A percentile compares a stretch with the other conserved stretches of the same genome.
Evolutionary conservation across 2,888 invertebrate species (phyloP).

Genomic region (Halictus ligatus): DNA sequence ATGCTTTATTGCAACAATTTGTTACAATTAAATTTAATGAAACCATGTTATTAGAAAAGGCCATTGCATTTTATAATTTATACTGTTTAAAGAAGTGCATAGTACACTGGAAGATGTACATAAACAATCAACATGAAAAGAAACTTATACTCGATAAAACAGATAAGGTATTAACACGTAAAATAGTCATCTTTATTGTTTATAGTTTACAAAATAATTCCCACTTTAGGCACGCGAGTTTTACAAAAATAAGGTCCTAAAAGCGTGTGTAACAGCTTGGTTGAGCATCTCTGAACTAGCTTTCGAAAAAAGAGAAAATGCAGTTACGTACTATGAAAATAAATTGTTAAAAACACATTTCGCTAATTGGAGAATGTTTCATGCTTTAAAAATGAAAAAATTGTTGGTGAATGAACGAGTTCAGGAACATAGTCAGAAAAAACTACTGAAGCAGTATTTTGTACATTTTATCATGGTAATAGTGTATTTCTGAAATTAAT

Average conservation of each 20-base stretch:
- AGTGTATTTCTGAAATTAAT: conserved; percentile 18
- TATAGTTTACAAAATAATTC: conserved; percentile 20
- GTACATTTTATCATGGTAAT: conserved; percentile 63
- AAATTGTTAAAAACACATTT: conserved; percentile 55
- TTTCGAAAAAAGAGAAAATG: conserved; percentile 24
- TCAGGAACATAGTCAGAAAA: conserved; percentile 29
- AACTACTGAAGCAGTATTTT: conserved; percentile 56
- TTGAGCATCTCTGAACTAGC: conserved; percentile 9
- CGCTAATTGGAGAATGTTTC: conserved; percentile 57
- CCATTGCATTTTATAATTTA: conserved; percentile 5
- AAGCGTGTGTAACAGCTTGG: conserved; percentile 37
- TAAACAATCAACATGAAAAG: conserved; percentile 3
- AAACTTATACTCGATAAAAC: conserved; percentile 9
- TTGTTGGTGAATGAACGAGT: conserved; percentile 17
- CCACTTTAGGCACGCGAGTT: conserved; percentile 34
- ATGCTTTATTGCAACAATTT: conserved; percentile 19
- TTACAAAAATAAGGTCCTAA: conserved; percentile 26
- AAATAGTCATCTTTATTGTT: background rate
- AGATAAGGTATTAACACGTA: conserved; percentile 9
- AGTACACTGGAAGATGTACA: conserved; percentile 40
- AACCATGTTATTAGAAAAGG: conserved; percentile 3
- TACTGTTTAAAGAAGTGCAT: conserved; percentile 45
- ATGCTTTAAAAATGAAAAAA: conserved; percentile 50
- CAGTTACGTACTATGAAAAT: conserved; percentile 33
- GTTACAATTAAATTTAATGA: conserved; percentile 32